Conservation (phyloP, 2,888 invertebrate genomes). For the Kuschelorhynchus macadamiae region DNA sequence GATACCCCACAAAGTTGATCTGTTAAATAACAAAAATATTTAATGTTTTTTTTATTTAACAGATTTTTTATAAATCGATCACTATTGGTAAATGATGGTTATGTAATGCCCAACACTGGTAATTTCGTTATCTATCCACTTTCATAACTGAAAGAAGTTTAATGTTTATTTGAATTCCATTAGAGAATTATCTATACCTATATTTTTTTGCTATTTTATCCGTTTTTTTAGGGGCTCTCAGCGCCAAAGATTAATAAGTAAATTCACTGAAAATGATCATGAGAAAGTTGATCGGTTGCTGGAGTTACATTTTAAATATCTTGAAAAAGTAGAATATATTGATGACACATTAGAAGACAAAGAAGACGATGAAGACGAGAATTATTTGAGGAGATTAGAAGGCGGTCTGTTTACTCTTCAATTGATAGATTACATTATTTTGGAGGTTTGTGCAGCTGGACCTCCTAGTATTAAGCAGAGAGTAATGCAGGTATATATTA, state of each 20-base stretch:
- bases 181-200: too few species aligned
- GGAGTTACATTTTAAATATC: conserved; percentile 97
- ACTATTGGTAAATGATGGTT: too few species aligned
- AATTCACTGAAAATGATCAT: conserved; percentile 98
- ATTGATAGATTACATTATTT: conserved; percentile 90
- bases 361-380: conserved; percentile 76
- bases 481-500: conserved; percentile 51
- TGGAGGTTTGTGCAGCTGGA: conserved; percentile 82
- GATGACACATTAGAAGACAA: conserved; percentile 82
- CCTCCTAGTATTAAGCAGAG: conserved; percentile 46
- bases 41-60: too few species aligned
- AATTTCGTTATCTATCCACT: too few species aligned
- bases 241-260: conserved; percentile 89
- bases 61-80: too few species aligned
- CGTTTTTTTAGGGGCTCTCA: conserved; percentile 87
- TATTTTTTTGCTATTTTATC: too few species aligned
- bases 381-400: conserved; percentile 90
- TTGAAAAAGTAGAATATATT: conserved; percentile 90
- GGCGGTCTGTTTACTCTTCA: conserved; percentile 96
- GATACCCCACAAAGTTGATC: too few species aligned
- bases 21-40: too few species aligned
- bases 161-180: too few species aligned
- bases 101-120: too few species aligned
- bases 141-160: too few species aligned
- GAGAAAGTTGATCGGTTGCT: conserved; percentile 97